Base-by-base conservation (phyloP, 2,113 vertebrate genomes). In the Nasalis larvatus region DNA sequence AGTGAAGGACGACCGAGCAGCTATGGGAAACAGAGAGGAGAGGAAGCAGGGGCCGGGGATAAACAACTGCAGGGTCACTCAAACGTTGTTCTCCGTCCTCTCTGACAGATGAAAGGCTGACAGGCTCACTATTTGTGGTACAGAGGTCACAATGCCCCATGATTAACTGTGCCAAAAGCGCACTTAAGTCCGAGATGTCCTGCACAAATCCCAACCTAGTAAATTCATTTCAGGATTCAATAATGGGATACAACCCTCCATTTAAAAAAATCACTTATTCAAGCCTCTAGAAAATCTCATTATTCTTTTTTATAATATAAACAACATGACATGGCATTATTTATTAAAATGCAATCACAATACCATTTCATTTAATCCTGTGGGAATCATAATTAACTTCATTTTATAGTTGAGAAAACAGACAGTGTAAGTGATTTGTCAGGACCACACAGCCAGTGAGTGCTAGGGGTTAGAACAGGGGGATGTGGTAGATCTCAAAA, bases 181-280 rank as follows among this genome's bases (percentile, higher is more conserved):
- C 47, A 21, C 10, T 60, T 84, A 25, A 45, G 32, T 60, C 95
- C 3, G 4, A 47, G 56, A 60, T 27, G 60, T 14, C 47, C 63
- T 27, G 60, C 3, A 1, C 42, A 3, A 84, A 66, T 3, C 47
- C 45, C n/a, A 87, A 74, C 32, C 40, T 58, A 84, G 27, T 47
- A 58, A 74, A 84, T 11, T 49, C 18, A 54, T 88, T 84, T 96
- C 17, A 81, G 42, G 40, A 74, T 14, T 35, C 9, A 47, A 5
- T 27, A 74, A 49, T 42, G 27, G 30, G 35, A 37, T 94, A 10
- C 7, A 93, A 93, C 17, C 11, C 4, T 21, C 35, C 47, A 0
- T 95, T 91, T 40, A 35, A 77, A 94, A 96, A 80, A 63, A 93
- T 27, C 80, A 25, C 20, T 94, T 71, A 49, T 74, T 89, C 18